Percentiles rank a stretch among this genome's conserved stretches.
These are phyloP conservation scores for Macropus fuliginosus DNA, from an alignment of 2,797 vertebrate genomes.

Conservation along the genomic window DNA sequence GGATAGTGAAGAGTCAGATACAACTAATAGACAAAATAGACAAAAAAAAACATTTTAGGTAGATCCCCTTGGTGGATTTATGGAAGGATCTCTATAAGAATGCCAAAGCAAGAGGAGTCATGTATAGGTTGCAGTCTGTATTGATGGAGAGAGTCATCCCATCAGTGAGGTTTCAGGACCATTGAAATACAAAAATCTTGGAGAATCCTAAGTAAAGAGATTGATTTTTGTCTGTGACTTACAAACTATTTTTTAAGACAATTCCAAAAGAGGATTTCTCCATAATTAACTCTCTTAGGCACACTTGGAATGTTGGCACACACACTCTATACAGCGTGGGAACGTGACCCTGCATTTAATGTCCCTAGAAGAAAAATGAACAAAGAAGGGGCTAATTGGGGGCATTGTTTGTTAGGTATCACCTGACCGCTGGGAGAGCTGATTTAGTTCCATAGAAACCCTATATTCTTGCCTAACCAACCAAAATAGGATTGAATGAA, in stretches of 20 bases:
- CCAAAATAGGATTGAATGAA: neutral
- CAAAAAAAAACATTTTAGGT: neutral
- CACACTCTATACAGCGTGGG: neutral
- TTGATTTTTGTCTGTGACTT: neutral
- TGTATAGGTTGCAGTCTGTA: neutral
- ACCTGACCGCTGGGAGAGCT: neutral
- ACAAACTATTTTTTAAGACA: neutral
- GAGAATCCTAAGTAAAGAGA: neutral
- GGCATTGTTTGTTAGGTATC: neutral
- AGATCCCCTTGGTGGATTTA: neutral
- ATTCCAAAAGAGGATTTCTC: neutral
- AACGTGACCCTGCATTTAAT: neutral
- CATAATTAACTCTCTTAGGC: neutral
- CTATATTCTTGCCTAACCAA: neutral
- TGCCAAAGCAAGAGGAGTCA: neutral
- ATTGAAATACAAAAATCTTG: neutral
- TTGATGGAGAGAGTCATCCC: neutral
- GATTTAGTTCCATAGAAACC: neutral
- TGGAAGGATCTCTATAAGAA: neutral
- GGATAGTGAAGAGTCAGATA: neutral
- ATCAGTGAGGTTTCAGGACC: neutral
- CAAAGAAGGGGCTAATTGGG: no score
- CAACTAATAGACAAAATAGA: neutral
- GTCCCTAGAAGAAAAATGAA: slow-evolving; percentile 6
- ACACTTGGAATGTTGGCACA: neutral